Conservation (phyloP, 2,113 vertebrate genomes). For the Hiodon alosoides region DNA sequence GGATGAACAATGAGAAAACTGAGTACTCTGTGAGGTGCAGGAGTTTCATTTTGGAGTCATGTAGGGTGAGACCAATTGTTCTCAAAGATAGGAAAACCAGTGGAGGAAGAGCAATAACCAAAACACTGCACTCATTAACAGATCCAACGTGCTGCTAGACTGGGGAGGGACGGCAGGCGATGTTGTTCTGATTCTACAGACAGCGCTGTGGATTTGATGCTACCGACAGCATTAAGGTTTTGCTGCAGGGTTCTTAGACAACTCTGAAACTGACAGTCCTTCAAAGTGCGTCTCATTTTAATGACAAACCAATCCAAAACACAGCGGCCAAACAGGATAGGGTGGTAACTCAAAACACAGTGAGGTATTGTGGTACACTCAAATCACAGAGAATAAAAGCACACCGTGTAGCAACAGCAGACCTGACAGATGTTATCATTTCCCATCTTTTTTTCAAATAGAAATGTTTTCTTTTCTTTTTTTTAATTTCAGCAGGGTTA, state of each 20-base stretch:
- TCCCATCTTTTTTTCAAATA: constrained; percentile 14
- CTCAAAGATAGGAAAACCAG: too few relatives aligned
- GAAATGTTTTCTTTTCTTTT: constrained; percentile 4
- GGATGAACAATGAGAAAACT: too few relatives aligned
- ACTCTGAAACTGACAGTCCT: background rate
- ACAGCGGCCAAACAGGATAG: background rate
- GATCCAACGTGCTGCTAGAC: too few relatives aligned
- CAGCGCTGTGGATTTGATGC: too few relatives aligned
- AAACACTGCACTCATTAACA: too few relatives aligned
- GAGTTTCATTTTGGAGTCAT: too few relatives aligned
- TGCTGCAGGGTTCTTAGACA: background rate
- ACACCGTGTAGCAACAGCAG: background rate
- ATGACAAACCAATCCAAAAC: constrained; percentile 12
- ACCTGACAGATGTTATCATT: constrained; percentile 12
- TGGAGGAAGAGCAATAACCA: too few relatives aligned
- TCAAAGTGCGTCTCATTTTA: background rate
- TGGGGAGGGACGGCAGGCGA: too few relatives aligned
- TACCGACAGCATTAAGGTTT: background rate
- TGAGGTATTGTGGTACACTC: background rate
- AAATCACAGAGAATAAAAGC: too few relatives aligned
- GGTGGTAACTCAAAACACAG: background rate
- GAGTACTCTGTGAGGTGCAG: too few relatives aligned
- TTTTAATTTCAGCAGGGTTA: constrained; percentile 3
- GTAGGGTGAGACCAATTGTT: too few relatives aligned
- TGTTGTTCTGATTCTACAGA: too few relatives aligned